Evolutionary conservation across 2,888 invertebrate genomes (phyloP), one percentile per base, ranked within the genome.

Genomic region (Pyrgus malvae): DNA sequence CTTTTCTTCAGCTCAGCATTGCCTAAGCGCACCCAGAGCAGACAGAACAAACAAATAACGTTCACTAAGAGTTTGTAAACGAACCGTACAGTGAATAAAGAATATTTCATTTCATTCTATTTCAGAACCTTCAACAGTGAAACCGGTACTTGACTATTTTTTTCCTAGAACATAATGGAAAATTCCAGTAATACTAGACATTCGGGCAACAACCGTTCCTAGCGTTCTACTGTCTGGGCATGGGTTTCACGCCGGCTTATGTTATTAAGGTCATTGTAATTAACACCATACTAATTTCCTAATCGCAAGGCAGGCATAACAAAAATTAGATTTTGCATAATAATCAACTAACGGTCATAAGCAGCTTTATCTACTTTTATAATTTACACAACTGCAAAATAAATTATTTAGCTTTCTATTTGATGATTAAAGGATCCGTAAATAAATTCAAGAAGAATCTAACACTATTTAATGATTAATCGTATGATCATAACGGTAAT

Each of bases 271-370:
- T 11, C 51, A 19, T 12, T 6, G 12, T 44, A 42, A 51, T 51
- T 51, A 51, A 44, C 35, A 42, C 35, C 44, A 44, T 25, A 37
- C 51, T 50, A 51, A 51, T 51, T 42, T 51, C 51, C 51, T 51
- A 51, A 44, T 51, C 51, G 51, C 51, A 44, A 44, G 42, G 44
- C 44, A 23, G 35, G 21, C 33, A 40, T 27, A 27, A 14, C 27
- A 19, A 42, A 51, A 44, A 27, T 42, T 44, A 51, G 44, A 19
- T 44, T 51, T 42, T 51, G 44, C 44, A 37, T 51, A 51, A 8
- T 50, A 42, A 44, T 16, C 14, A 37, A 35, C 11, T 44, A 44
- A 51, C 44, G 44, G 51, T 31, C 14, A n/a, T 2, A 11, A 3
- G 19, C 29, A n/a, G n/a, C n/a, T n/a, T n/a, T n/a, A n/a, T n/a